Evolutionary conservation across 2,888 invertebrate species (phyloP).

Genomic region (Cantharis flavilabris): DNA sequence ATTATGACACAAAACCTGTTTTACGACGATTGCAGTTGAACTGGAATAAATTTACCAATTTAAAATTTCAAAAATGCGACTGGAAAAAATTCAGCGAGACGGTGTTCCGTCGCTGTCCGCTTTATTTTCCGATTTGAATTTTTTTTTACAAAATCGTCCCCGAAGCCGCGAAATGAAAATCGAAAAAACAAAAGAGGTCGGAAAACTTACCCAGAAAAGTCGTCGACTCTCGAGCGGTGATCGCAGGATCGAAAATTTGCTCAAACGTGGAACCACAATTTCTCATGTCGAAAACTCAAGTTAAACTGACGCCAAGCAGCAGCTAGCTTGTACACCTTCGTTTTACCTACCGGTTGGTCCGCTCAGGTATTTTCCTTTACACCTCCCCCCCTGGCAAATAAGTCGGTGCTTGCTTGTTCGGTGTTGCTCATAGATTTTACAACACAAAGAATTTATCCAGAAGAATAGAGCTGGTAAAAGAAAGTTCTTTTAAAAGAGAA

Average conservation of each 20-base stretch:
- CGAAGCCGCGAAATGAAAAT: background rate
- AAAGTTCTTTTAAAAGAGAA: slow-evolving; percentile 3
- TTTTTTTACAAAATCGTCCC: too few species aligned
- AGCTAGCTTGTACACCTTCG: background rate
- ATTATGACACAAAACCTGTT: slow-evolving; percentile 4
- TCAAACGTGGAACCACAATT: background rate
- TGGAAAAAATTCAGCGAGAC: background rate
- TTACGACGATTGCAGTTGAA: background rate
- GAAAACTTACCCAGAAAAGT: background rate
- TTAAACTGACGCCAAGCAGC: slow-evolving; percentile 3
- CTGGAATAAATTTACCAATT: background rate
- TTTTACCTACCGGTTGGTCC: slow-evolving; percentile 3
- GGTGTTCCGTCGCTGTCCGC: background rate
- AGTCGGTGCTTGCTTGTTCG: background rate
- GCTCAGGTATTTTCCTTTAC: slow-evolving; percentile 3
- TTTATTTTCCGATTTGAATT: background rate
- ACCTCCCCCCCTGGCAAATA: slow-evolving; percentile 2
- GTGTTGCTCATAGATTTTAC: background rate
- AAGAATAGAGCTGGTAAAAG: slow-evolving; percentile 1
- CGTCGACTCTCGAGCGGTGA: background rate
- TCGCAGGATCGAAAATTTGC: background rate
- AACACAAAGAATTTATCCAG: slow-evolving; percentile 1
- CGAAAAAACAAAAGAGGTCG: background rate
- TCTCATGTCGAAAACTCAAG: background rate
- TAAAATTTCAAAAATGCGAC: background rate